Evolutionary conservation across 2,888 invertebrate species (phyloP).

Genomic region (Andrena flavipes): DNA sequence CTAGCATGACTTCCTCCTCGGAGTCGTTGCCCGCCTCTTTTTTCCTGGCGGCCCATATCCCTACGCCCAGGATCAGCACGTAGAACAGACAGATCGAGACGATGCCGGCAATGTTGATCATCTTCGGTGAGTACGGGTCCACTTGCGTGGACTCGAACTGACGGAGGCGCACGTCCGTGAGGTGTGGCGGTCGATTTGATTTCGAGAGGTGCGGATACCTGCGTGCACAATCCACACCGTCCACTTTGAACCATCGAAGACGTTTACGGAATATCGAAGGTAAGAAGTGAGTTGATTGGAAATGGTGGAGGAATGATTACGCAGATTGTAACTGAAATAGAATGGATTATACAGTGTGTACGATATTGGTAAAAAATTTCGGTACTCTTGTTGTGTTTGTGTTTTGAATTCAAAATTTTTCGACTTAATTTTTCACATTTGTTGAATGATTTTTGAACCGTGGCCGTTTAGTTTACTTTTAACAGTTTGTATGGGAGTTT

Average conservation of each 20-base stretch:
- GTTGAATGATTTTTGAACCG: too few relatives aligned
- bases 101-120: slow-evolving; percentile 97
- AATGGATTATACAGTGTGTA: too few relatives aligned
- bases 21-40: slow-evolving; percentile 95
- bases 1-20: slow-evolving; percentile 99
- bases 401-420: too few relatives aligned
- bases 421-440: too few relatives aligned
- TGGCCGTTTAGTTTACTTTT: too few relatives aligned
- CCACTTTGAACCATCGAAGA: neutral
- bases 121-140: slow-evolving; percentile 85
- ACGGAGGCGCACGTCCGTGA: slow-evolving; percentile 80
- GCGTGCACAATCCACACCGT: neutral
- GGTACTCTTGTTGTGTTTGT: too few relatives aligned
- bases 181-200: slow-evolving; percentile 80
- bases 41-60: slow-evolving; percentile 98
- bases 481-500: too few relatives aligned
- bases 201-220: slow-evolving; percentile 82
- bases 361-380: too few relatives aligned
- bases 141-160: slow-evolving; percentile 82
- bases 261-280: neutral
- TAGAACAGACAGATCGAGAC: slow-evolving; percentile 98
- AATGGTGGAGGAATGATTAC: too few relatives aligned
- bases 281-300: too few relatives aligned
- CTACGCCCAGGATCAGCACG: slow-evolving; percentile 96
- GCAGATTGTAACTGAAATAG: too few relatives aligned